phyloP scores from a whole-genome alignment of 2,113 vertebrate species.

The Columbina picui region DNA sequence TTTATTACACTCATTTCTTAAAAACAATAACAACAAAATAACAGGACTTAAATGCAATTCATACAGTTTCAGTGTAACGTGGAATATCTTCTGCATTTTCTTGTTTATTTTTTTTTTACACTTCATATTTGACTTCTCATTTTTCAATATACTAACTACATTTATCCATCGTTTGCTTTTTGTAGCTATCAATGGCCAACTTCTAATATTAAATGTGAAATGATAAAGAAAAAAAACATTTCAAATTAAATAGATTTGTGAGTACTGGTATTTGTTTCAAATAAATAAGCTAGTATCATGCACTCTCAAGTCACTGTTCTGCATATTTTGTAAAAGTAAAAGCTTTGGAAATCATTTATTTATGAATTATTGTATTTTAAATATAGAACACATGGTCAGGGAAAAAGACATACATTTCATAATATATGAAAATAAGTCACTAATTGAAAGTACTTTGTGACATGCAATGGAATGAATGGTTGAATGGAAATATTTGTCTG shows the following conservation, averaged over 20 bases:
- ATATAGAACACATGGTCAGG: no score
- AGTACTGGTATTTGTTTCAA: not conserved
- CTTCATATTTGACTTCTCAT: not conserved
- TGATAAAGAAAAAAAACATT: not conserved
- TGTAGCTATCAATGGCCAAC: not conserved
- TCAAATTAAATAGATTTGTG: not conserved
- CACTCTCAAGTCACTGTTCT: not conserved
- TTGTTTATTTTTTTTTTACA: not conserved
- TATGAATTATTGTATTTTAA: not conserved
- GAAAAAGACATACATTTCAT: not conserved
- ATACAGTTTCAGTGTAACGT: not conserved
- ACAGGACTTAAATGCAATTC: rapidly evolving
- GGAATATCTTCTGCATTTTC: rapidly evolving
- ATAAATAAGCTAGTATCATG: not conserved
- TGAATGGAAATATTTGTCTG: not conserved
- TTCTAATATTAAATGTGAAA: not conserved
- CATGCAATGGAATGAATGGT: not conserved
- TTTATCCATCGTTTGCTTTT: not conserved
- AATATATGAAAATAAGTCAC: not conserved
- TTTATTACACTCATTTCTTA: not conserved
- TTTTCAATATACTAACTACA: not conserved
- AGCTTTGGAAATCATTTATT: not conserved
- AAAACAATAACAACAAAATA: not conserved
- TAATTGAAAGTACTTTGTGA: not conserved
- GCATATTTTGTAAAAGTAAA: not conserved